Evolutionary conservation across 2,113 vertebrate genomes (phyloP).

Genomic region (Camarhynchus parvulus): DNA sequence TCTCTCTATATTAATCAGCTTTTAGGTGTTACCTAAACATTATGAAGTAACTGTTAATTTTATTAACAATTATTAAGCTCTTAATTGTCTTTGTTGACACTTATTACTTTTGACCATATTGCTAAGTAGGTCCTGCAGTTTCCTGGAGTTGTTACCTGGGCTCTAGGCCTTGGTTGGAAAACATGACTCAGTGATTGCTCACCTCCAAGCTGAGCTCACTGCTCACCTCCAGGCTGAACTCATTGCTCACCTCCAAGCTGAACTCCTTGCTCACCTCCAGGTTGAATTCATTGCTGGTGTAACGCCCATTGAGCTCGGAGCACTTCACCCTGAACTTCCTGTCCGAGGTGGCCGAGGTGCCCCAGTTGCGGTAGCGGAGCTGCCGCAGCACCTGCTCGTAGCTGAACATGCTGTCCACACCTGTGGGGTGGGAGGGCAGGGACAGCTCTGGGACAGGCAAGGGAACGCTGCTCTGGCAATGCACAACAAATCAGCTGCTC

Average conservation of each 20-base stretch:
- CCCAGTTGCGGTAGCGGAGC: conserved; percentile 86
- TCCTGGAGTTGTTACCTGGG: neutral
- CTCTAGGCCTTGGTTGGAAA: neutral
- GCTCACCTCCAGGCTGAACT: conserved; percentile 76
- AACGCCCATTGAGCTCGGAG: conserved; percentile 94
- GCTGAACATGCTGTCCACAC: conserved; percentile 92
- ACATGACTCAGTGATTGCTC: neutral
- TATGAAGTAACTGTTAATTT: neutral
- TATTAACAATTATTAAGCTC: neutral
- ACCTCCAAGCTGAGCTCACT: conserved; percentile 63
- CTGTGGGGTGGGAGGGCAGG: conserved; percentile 65
- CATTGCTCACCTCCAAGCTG: conserved; percentile 86
- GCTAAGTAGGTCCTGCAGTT: neutral
- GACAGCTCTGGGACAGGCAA: neutral
- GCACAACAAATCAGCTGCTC: neutral
- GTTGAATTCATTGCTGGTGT: conserved; percentile 94
- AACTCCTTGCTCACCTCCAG: neutral
- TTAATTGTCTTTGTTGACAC: neutral
- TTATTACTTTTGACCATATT: neutral
- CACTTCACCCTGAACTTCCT: conserved; percentile 91
- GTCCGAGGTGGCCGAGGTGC: conserved; percentile 70
- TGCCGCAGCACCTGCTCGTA: conserved; percentile 90
- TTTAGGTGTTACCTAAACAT: neutral
- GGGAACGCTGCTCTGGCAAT: neutral
- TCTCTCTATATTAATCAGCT: neutral